Percentiles rank a stretch among this genome's conserved stretches.
Conservation (phyloP, 2,113 vertebrate genomes). For the Fregata magnificens region DNA sequence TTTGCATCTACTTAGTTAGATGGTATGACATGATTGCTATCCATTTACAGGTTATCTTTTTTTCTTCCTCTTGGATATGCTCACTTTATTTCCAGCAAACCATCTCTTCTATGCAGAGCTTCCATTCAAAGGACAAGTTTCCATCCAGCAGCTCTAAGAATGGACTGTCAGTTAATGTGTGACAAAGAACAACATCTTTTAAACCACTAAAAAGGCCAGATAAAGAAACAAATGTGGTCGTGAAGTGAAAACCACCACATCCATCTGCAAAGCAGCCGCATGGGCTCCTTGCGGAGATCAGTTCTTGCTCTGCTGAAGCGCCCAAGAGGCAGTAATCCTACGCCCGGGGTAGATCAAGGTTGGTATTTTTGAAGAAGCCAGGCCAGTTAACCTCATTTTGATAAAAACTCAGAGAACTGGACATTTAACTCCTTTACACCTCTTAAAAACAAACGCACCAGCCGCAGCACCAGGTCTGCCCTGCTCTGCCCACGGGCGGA, state of each 20-base stretch:
- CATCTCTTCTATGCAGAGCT: not conserved
- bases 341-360: not conserved
- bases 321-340: not conserved
- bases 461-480: not conserved
- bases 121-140: not conserved
- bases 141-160: not conserved
- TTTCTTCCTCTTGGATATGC: not conserved
- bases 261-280: not conserved
- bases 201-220: not conserved
- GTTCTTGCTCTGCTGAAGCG: not conserved
- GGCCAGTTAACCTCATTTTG: not conserved
- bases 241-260: not conserved
- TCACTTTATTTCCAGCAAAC: not conserved
- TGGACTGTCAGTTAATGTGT: not conserved
- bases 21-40: not conserved
- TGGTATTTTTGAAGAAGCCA: not conserved
- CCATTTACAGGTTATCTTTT: not conserved
- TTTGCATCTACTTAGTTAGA: not conserved
- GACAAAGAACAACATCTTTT: not conserved
- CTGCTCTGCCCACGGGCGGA: not conserved
- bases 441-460: not conserved
- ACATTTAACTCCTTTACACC: not conserved
- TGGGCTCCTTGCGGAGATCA: not conserved
- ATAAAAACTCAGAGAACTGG: not conserved
- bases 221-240: not conserved